phyloP scores from a whole-genome alignment of 2,113 vertebrate genomes.

The Bothrops jararaca region DNA sequence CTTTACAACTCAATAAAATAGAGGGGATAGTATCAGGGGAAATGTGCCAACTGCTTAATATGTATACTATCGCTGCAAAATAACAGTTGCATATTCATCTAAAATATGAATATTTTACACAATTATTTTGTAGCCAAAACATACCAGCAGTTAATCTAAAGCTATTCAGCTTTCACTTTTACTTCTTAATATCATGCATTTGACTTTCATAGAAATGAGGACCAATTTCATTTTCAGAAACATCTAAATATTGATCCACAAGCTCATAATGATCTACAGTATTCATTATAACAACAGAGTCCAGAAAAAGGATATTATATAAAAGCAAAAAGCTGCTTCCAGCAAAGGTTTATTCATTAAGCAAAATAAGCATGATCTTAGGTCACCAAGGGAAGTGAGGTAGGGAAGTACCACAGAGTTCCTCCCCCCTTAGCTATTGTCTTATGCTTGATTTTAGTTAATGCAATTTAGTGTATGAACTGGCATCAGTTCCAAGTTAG shows the following conservation, averaged over 20 bases:
- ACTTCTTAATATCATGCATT: conserved; percentile 27
- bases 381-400: not conserved
- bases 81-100: not conserved
- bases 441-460: too few relatives aligned
- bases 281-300: conserved; percentile 50
- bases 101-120: conserved; percentile 1
- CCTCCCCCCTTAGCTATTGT: too few relatives aligned
- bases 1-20: not conserved
- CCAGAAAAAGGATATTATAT: conserved; percentile 50
- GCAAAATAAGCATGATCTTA: not conserved
- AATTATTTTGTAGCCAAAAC: not conserved
- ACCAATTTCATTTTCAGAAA: conserved; percentile 16
- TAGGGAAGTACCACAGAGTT: too few relatives aligned
- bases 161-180: conserved; percentile 2
- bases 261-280: conserved; percentile 46
- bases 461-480: too few relatives aligned
- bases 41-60: not conserved
- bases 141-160: not conserved
- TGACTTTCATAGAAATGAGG: conserved; percentile 41
- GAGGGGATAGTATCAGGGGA: not conserved
- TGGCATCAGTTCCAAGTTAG: too few relatives aligned
- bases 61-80: not conserved
- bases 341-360: not conserved
- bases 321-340: conserved; percentile 35
- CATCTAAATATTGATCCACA: conserved; percentile 47